These are phyloP conservation scores for Augiades crinisus DNA, from an alignment of 2,888 invertebrate species.

Conservation along the genomic window DNA sequence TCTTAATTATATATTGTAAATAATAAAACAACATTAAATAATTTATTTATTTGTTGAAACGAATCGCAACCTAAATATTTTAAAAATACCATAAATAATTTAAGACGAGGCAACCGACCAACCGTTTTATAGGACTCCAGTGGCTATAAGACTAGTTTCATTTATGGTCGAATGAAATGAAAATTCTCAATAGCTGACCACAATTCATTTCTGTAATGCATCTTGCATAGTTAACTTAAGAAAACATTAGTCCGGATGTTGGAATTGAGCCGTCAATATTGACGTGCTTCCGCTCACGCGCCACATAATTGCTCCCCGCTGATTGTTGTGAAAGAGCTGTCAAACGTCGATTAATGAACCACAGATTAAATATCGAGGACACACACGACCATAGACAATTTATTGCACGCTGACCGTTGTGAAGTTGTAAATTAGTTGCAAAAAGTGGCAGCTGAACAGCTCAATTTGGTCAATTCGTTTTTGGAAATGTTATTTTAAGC, in stretches of 20 bases:
- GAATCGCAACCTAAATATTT: no score
- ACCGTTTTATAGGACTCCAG: background rate
- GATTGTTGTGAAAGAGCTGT: slow-evolving; percentile 76
- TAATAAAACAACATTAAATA: no score
- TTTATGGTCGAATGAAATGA: no score
- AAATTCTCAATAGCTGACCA: background rate
- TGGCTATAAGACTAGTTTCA: no score
- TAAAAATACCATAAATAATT: no score
- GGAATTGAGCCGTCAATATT: slow-evolving; percentile 68
- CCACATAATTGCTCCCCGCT: slow-evolving; percentile 58
- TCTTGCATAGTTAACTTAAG: background rate
- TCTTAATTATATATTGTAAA: no score
- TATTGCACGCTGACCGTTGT: slow-evolving; percentile 41
- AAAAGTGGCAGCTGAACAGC: slow-evolving; percentile 32
- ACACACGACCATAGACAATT: slow-evolving; percentile 44
- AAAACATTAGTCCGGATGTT: slow-evolving; percentile 6
- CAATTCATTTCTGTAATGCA: background rate
- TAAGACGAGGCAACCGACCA: background rate
- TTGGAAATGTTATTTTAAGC: slow-evolving; percentile 12
- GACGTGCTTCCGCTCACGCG: slow-evolving; percentile 56
- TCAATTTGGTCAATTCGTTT: slow-evolving; percentile 21
- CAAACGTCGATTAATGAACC: slow-evolving; percentile 64
- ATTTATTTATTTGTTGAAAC: no score
- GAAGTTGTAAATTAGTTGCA: slow-evolving; percentile 27
- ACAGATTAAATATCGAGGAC: slow-evolving; percentile 49